Conservation (phyloP, 2,797 vertebrate species). For the Saxicola maurus region DNA sequence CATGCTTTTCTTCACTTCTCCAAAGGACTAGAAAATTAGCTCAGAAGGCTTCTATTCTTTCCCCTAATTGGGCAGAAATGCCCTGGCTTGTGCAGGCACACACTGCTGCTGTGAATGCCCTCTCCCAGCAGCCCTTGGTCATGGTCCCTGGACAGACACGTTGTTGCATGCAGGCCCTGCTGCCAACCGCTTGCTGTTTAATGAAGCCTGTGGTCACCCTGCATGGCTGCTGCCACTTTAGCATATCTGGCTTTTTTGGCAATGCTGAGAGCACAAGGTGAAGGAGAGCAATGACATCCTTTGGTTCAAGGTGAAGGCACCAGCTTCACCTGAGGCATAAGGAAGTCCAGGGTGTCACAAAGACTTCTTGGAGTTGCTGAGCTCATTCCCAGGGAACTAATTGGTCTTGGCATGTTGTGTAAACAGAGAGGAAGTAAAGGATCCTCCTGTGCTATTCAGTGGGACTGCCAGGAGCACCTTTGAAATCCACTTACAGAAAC, state of each 20-base stretch:
- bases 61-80: conserved; percentile 32
- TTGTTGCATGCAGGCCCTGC: neutral
- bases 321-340: neutral
- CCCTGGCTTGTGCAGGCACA: neutral
- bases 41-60: conserved; percentile 6
- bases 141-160: neutral
- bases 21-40: neutral
- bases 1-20: neutral
- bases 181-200: conserved; percentile 20
- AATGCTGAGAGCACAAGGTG: neutral
- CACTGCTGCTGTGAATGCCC: neutral
- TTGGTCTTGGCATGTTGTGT: neutral
- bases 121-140: neutral
- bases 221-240: neutral
- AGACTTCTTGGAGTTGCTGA: neutral
- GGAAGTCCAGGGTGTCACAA: neutral
- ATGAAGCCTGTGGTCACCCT: neutral
- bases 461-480: neutral
- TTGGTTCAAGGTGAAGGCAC: neutral
- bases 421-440: neutral
- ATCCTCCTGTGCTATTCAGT: neutral
- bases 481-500: neutral
- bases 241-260: neutral
- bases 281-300: neutral
- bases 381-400: neutral